These are phyloP conservation scores for Myrmecobius fasciatus DNA, from an alignment of 2,113 vertebrate species.

Conservation along the genomic window DNA sequence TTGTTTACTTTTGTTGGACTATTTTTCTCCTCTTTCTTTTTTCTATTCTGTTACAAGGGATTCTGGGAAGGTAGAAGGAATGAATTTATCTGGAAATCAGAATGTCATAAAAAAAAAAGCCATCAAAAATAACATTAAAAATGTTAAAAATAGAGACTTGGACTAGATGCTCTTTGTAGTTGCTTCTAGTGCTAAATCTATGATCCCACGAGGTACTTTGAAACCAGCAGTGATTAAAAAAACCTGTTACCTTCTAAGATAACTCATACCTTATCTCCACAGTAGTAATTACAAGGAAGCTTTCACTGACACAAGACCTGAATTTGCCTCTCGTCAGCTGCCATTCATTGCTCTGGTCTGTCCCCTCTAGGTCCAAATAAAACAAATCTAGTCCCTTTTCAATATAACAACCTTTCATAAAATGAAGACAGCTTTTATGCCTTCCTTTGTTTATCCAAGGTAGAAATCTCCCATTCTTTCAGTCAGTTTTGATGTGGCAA, in stretches of 20 bases:
- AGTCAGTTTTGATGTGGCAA: background rate
- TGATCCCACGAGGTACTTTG: background rate
- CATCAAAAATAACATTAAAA: background rate
- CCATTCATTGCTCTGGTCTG: background rate
- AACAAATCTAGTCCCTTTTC: background rate
- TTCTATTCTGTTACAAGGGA: background rate
- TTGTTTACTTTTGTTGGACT: background rate
- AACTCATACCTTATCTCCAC: background rate
- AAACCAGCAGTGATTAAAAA: background rate
- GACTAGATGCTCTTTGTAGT: background rate
- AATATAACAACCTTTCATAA: background rate
- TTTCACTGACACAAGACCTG: background rate
- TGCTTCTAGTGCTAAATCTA: background rate
- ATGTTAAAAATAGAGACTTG: background rate
- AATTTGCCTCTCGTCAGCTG: background rate
- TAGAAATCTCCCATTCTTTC: background rate
- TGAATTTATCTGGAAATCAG: background rate
- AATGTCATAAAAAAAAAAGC: background rate
- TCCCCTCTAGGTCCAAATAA: background rate
- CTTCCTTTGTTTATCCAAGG: background rate
- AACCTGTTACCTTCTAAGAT: background rate
- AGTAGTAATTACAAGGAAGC: background rate
- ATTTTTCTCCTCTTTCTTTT: background rate
- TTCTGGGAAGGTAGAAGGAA: background rate
- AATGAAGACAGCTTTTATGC: background rate